Conservation (phyloP, 2,113 vertebrate species). For the Boleophthalmus pectinirostris region DNA sequence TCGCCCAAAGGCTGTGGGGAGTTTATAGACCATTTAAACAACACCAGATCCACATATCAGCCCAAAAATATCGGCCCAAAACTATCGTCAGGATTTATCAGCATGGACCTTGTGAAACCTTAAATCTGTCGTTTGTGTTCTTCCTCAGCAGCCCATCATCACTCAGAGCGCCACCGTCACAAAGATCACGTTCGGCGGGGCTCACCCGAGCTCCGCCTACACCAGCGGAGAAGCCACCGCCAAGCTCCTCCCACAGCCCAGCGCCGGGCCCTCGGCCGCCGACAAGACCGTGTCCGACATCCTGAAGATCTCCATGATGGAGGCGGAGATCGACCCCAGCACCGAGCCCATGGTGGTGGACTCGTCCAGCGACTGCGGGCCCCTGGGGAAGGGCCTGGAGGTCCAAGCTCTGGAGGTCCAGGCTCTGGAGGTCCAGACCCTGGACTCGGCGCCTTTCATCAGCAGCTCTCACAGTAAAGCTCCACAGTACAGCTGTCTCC, state of each 20-base stretch:
- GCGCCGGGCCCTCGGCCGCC: slow-evolving; percentile 76
- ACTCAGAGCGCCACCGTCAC: slow-evolving; percentile 92
- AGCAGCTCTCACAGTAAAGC: slow-evolving; percentile 74
- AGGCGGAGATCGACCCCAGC: slow-evolving; percentile 91
- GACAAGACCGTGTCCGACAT: slow-evolving; percentile 90
- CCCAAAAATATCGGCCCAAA: too few species aligned
- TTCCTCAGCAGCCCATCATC: slow-evolving; percentile 86
- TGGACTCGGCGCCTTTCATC: slow-evolving; percentile 81
- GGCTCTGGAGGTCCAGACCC: slow-evolving; percentile 48
- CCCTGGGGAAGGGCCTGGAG: slow-evolving; percentile 73
- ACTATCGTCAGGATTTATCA: too few species aligned
- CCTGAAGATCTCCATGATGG: slow-evolving; percentile 97
- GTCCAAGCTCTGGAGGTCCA: slow-evolving; percentile 47
- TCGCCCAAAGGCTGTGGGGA: too few species aligned
- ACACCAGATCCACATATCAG: too few species aligned
- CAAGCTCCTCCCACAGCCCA: slow-evolving; percentile 83
- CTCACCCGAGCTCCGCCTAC: slow-evolving; percentile 75
- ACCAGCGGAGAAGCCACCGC: slow-evolving; percentile 77
- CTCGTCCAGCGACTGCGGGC: slow-evolving; percentile 82
- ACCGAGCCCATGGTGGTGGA: slow-evolving; percentile 86
- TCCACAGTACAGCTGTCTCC: slow-evolving; percentile 83
- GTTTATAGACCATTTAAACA: too few species aligned
- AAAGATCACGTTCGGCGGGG: slow-evolving; percentile 89
- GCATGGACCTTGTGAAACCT: too few species aligned
- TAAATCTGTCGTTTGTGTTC: too few species aligned